Conservation (phyloP, 2,888 invertebrate species). For the Ditylenchus weischeri region DNA sequence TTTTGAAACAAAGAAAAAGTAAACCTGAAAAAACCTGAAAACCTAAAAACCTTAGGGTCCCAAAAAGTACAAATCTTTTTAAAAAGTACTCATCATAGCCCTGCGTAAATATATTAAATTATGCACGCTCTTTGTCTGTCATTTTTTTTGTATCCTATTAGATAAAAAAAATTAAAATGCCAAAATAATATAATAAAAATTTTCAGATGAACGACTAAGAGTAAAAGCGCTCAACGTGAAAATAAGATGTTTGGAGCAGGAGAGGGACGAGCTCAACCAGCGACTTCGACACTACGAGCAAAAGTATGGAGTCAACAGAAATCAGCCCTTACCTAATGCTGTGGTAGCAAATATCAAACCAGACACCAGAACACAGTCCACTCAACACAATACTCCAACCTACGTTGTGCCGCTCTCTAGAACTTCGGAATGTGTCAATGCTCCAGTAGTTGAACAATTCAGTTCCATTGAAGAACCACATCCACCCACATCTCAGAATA, state of each 20-base stretch:
- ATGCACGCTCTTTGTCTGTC: too few relatives aligned
- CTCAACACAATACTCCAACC: too few relatives aligned
- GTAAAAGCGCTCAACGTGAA: constrained; percentile 52
- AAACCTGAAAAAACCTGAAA: too few relatives aligned
- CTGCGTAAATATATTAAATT: too few relatives aligned
- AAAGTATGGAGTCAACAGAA: constrained; percentile 16
- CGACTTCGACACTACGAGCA: constrained; percentile 28
- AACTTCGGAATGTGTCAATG: neutral
- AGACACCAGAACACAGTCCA: neutral
- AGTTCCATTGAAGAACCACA: neutral
- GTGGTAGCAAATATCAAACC: neutral
- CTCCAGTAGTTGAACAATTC: neutral
- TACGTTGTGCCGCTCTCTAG: neutral
- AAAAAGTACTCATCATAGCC: too few relatives aligned
- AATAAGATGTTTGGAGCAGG: constrained; percentile 47
- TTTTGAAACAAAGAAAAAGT: too few relatives aligned
- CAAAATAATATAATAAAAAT: neutral
- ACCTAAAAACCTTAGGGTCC: too few relatives aligned
- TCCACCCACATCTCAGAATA: too few relatives aligned
- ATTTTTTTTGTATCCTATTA: neutral
- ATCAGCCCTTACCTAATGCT: neutral
- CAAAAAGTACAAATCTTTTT: too few relatives aligned
- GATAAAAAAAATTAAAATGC: too few relatives aligned
- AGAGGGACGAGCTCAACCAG: constrained; percentile 44
- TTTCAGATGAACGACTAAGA: constrained; percentile 33